Base-by-base conservation (phyloP, 1,140 invertebrate genomes). In the Agrypnia vestita region DNA sequence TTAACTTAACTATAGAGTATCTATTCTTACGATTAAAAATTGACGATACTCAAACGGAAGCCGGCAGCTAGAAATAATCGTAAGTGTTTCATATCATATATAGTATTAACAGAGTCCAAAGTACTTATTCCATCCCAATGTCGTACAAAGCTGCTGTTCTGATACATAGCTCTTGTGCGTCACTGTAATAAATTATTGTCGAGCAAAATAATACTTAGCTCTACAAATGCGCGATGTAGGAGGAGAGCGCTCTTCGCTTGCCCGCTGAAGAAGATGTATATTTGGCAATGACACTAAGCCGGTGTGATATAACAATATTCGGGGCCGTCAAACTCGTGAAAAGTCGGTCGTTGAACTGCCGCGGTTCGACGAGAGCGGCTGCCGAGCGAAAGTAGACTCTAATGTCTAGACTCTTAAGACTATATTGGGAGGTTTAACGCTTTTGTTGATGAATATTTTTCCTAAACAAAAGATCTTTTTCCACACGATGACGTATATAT, bases 241-340 rank as follows among this genome's bases (percentile, higher is more conserved):
- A 3, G 61, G 12, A 71, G 67, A 71, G 44, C 56, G 62, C 56
- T 78, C n/a, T n/a, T 59, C 53, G 67, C 71, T 44, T 44, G 49
- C 72, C 61, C 35, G 47, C 17, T 46, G 53, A 56, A 21, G n/a
- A 15, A 71, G 61, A 46, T 69, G 84, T 84, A 84, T 85, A 87
- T 90, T 90, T 87, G 89, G 88, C 89, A 90, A 88, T 90, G 89
- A 90, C 89, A 89, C 87, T 89, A 87, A 89, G 67, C 87, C 84
- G 85, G 83, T 87, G 88, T 90, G 89, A 90, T 89, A 89, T 90
- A 90, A 90, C 88, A 87, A 86, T 86, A 86, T 83, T 82, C 75
- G 77, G 77, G 87, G 88, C 87, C 88, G 88, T 89, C 89, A 89
- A 89, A 90, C 88, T 86, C 87, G 86, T 87, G 87, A 88, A 90